phyloP scores from a whole-genome alignment of 1,140 invertebrate genomes.

The Leptoteleia sp. region DNA sequence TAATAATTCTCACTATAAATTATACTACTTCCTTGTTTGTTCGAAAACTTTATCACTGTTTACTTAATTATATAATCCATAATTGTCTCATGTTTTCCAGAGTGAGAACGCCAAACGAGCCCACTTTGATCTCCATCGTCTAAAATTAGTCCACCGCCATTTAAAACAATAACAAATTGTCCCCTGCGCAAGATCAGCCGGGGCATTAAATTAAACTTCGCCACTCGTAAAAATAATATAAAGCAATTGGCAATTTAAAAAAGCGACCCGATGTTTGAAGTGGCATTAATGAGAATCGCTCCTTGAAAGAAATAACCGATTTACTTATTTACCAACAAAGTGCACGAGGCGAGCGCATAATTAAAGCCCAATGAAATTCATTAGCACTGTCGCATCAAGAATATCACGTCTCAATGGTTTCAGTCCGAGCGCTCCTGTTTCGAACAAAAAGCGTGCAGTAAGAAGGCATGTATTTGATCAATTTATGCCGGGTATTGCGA shows the following conservation, averaged over 20 bases:
- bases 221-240: slow-evolving; percentile 11
- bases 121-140: slow-evolving; percentile 52
- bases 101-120: slow-evolving; percentile 22
- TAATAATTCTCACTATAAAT: slow-evolving; percentile 2
- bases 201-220: slow-evolving; percentile 29
- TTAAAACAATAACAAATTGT: slow-evolving; percentile 51
- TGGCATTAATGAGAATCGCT: slow-evolving; percentile 19
- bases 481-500: slow-evolving; percentile 48
- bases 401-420: slow-evolving; percentile 18
- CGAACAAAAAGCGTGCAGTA: slow-evolving; percentile 22
- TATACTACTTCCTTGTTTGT: slow-evolving; percentile 12
- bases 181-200: slow-evolving; percentile 12
- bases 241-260: slow-evolving; percentile 23
- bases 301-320: slow-evolving; percentile 17
- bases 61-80: slow-evolving; percentile 38
- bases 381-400: slow-evolving; percentile 16
- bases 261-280: slow-evolving; percentile 13
- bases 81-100: slow-evolving; percentile 22
- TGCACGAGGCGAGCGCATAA: slow-evolving; percentile 1
- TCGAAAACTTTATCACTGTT: slow-evolving; percentile 9
- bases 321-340: background rate
- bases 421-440: slow-evolving; percentile 1
- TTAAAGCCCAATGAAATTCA: slow-evolving; percentile 37
- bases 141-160: slow-evolving; percentile 44
- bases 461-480: slow-evolving; percentile 50